Evolutionary conservation across 2,888 invertebrate genomes (phyloP).

Genomic region (Tenthredo scrophulariae): DNA sequence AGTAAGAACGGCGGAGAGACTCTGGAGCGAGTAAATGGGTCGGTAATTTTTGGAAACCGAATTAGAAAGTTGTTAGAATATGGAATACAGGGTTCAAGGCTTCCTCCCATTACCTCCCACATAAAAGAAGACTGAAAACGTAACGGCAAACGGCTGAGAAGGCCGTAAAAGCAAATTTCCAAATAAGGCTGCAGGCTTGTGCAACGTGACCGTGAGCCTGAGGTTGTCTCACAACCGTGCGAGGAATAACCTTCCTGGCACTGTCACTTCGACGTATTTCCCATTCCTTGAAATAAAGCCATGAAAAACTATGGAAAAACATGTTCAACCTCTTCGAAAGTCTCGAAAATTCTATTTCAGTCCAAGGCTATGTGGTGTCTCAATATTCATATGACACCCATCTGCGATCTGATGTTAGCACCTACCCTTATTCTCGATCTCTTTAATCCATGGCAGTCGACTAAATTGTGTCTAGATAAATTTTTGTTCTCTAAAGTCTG

Average conservation of each 20-base stretch:
- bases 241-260: constrained; percentile 16
- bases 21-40: background rate
- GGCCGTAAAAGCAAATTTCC: constrained; percentile 42
- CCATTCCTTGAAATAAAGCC: background rate
- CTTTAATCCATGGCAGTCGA: background rate
- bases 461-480: background rate
- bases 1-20: background rate
- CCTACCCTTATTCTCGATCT: background rate
- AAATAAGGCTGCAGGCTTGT: constrained; percentile 41
- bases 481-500: background rate
- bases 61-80: background rate
- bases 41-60: background rate
- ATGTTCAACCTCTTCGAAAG: background rate
- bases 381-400: background rate
- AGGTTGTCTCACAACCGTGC: constrained; percentile 34
- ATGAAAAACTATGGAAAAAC: background rate
- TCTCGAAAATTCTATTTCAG: background rate
- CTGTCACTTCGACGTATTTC: constrained; percentile 14
- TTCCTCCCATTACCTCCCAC: background rate
- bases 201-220: constrained; percentile 45
- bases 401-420: background rate
- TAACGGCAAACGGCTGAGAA: constrained; percentile 17
- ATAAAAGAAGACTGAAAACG: background rate
- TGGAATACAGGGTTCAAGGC: constrained; percentile 30
- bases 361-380: background rate